A percentile compares a stretch with the other conserved stretches of the same genome.
phyloP scores from a whole-genome alignment of 2,888 invertebrate species.

The Oligia latruncula region DNA sequence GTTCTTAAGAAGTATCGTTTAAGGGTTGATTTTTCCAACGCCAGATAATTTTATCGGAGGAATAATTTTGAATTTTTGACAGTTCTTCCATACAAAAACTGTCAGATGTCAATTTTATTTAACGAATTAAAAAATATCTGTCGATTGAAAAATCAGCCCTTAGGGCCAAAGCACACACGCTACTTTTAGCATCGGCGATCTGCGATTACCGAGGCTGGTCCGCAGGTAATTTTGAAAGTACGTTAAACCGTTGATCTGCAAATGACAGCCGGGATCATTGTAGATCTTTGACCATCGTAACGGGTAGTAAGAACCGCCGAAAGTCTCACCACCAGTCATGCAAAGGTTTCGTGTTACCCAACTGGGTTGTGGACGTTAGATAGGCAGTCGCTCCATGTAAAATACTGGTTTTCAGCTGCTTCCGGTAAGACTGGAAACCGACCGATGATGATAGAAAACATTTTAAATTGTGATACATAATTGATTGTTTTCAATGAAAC shows the following conservation, averaged over 20 bases:
- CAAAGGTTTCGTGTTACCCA: not conserved
- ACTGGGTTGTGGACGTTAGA: too few relatives aligned
- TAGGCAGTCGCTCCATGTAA: not conserved
- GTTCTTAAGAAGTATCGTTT: not conserved
- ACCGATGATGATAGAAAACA: not conserved
- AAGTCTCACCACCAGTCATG: not conserved
- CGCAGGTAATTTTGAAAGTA: not conserved
- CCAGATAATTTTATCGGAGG: too few relatives aligned
- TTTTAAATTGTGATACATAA: not conserved
- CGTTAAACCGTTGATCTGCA: not conserved
- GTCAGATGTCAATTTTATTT: too few relatives aligned
- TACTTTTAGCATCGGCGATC: too few relatives aligned
- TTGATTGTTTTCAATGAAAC: not conserved
- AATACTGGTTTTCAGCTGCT: not conserved
- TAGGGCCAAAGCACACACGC: too few relatives aligned
- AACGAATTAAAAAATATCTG: too few relatives aligned
- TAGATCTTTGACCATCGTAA: not conserved
- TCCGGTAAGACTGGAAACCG: not conserved
- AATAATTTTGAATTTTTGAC: too few relatives aligned
- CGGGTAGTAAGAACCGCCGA: too few relatives aligned
- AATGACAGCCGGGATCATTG: not conserved
- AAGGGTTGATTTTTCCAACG: not conserved
- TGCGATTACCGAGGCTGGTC: too few relatives aligned
- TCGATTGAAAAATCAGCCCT: too few relatives aligned
- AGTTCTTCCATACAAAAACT: too few relatives aligned